These are phyloP conservation scores for Gracilinanus agilis DNA, from an alignment of 2,113 vertebrate species.

Conservation along the genomic window DNA sequence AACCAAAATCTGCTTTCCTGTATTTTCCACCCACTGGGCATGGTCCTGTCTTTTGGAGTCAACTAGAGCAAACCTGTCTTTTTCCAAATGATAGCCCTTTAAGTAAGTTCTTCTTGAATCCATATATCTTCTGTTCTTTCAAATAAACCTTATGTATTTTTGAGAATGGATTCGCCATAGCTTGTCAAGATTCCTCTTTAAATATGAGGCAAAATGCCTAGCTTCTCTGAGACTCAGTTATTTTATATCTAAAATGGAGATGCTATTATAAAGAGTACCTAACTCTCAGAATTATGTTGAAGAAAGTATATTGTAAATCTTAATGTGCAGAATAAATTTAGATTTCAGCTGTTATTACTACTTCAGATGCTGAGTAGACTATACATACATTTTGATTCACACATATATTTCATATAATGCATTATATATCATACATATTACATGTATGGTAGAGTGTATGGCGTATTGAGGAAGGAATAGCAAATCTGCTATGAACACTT, in stretches of 20 bases:
- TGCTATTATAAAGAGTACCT: not conserved
- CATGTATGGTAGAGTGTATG: no score
- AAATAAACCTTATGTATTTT: not conserved
- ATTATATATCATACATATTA: no score
- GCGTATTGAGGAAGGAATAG: no score
- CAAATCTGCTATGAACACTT: no score
- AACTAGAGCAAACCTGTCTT: not conserved
- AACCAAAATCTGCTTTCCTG: not conserved
- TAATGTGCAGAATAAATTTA: not conserved
- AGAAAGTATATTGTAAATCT: not conserved
- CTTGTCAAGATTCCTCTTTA: not conserved
- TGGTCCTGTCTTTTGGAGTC: not conserved
- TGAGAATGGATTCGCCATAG: not conserved
- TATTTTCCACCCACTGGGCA: not conserved
- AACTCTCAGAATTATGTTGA: not conserved
- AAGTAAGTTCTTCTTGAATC: not conserved
- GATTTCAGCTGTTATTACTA: not conserved
- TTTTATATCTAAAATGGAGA: not conserved
- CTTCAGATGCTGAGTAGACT: not conserved
- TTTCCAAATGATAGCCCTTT: not conserved
- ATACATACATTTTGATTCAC: not conserved
- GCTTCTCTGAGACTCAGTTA: not conserved
- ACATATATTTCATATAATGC: not conserved
- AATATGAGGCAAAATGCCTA: not conserved
- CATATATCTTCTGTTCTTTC: not conserved